phyloP scores from a whole-genome alignment of 1,140 invertebrate genomes.

The Bathynomus jamesi region DNA sequence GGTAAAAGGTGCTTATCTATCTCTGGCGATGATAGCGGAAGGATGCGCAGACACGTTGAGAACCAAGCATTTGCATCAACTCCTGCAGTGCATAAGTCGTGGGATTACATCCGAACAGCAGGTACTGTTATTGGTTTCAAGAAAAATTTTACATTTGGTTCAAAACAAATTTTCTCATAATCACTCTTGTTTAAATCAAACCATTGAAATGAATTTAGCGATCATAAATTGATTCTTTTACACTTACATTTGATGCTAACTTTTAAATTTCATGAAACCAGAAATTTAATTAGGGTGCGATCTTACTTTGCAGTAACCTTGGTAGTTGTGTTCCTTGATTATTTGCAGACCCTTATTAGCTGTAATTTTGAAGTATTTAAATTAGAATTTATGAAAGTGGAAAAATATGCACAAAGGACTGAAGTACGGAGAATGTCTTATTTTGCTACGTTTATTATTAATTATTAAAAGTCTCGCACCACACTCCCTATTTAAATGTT shows the following conservation, averaged over 20 bases:
- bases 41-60: slow-evolving; percentile 69
- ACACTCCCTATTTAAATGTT: neutral
- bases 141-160: too few species aligned
- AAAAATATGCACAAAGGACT: too few species aligned
- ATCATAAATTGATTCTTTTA: neutral
- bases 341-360: too few species aligned
- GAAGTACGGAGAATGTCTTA: too few species aligned
- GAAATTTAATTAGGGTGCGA: neutral
- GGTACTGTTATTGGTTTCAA: slow-evolving; percentile 11
- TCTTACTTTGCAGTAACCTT: too few species aligned
- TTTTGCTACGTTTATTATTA: too few species aligned
- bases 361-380: too few species aligned
- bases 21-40: slow-evolving; percentile 66
- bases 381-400: too few species aligned
- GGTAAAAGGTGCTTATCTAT: slow-evolving; percentile 55
- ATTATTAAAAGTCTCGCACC: too few species aligned
- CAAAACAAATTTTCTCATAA: slow-evolving; percentile 6
- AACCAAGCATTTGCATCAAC: slow-evolving; percentile 59
- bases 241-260: neutral
- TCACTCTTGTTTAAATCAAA: neutral
- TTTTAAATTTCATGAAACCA: too few species aligned
- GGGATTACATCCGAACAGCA: slow-evolving; percentile 58
- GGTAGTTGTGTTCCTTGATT: too few species aligned
- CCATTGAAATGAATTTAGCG: neutral
- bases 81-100: slow-evolving; percentile 59